phyloP scores from a whole-genome alignment of 2,113 vertebrate genomes.

The Melanerpes formicivorus region DNA sequence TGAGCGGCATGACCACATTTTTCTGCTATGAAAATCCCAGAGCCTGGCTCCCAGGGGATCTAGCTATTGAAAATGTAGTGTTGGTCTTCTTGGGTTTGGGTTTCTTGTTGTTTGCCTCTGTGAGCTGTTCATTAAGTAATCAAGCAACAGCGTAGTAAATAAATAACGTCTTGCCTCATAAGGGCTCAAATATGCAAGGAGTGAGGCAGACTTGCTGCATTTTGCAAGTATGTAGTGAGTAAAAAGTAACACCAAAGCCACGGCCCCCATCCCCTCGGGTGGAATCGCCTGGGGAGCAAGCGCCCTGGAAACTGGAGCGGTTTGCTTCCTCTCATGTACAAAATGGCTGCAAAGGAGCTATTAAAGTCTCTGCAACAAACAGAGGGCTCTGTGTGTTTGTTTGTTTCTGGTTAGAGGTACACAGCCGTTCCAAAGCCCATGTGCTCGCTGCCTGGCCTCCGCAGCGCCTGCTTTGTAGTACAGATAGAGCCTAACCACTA shows the following conservation, averaged over 20 bases:
- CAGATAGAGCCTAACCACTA: slow-evolving; percentile 68
- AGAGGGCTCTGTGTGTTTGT: slow-evolving; percentile 53
- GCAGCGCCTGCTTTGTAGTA: slow-evolving; percentile 59
- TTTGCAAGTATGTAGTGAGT: background rate
- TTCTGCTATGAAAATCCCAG: slow-evolving; percentile 47
- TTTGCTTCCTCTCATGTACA: slow-evolving; percentile 41
- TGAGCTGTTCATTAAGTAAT: slow-evolving; percentile 42
- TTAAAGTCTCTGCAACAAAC: slow-evolving; percentile 42
- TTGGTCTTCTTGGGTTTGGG: background rate
- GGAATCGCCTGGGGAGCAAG: background rate
- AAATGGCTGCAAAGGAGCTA: slow-evolving; percentile 55
- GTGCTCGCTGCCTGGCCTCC: slow-evolving; percentile 51
- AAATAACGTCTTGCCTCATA: slow-evolving; percentile 25
- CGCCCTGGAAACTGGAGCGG: background rate
- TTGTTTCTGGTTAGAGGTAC: slow-evolving; percentile 63
- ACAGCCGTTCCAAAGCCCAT: slow-evolving; percentile 55
- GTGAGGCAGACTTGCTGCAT: background rate
- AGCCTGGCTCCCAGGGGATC: slow-evolving; percentile 34
- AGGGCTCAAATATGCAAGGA: slow-evolving; percentile 5
- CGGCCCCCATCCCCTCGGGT: background rate
- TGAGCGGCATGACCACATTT: slow-evolving; percentile 28
- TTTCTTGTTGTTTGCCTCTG: slow-evolving; percentile 47
- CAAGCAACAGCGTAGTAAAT: slow-evolving; percentile 12
- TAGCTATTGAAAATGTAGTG: slow-evolving; percentile 43
- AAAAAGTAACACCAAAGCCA: background rate